phyloP scores from a whole-genome alignment of 2,113 vertebrate genomes.

The Narcine bancroftii region DNA sequence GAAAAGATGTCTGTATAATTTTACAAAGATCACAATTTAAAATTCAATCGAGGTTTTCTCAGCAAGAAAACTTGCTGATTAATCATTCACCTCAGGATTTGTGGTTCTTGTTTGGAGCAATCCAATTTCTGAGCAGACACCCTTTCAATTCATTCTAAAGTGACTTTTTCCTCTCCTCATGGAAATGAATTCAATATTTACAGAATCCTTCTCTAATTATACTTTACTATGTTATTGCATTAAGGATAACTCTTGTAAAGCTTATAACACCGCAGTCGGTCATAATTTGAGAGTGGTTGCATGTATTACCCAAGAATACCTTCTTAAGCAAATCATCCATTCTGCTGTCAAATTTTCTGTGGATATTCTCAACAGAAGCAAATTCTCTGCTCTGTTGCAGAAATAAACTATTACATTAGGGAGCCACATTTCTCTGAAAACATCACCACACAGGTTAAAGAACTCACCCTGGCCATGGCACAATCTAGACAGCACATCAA shows the following conservation, averaged over 20 bases:
- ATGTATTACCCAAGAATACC: background rate
- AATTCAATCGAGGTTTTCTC: too few species aligned
- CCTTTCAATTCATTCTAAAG: background rate
- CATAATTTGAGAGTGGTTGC: background rate
- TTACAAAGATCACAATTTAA: too few species aligned
- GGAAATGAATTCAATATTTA: background rate
- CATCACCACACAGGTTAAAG: background rate
- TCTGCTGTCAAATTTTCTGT: background rate
- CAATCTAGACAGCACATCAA: background rate
- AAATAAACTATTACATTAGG: background rate
- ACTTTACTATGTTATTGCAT: background rate
- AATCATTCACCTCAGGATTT: too few species aligned
- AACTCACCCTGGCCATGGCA: background rate
- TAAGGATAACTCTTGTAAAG: background rate
- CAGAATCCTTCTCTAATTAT: background rate
- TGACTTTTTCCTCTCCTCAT: background rate
- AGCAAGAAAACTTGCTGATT: too few species aligned
- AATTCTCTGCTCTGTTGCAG: background rate
- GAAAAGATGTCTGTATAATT: too few species aligned
- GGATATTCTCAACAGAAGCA: background rate
- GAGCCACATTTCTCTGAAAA: background rate
- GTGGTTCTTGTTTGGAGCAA: too few species aligned
- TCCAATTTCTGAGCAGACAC: too few species aligned
- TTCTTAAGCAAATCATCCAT: background rate
- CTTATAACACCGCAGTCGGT: background rate